Evolutionary conservation across 2,888 invertebrate genomes (phyloP).

Genomic region (Clanis bilineata): DNA sequence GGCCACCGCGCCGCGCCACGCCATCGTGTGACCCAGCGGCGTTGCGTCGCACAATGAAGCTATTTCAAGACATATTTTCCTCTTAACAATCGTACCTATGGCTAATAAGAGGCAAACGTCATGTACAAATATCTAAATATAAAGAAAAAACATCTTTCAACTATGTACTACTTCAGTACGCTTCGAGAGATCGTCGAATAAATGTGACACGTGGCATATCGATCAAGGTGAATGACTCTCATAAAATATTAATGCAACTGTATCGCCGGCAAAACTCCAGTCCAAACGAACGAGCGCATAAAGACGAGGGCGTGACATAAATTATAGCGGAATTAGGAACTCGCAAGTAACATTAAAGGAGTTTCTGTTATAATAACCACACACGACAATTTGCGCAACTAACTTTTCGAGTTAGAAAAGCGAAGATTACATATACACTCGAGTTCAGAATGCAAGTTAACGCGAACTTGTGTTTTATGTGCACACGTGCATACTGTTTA

Average conservation of each 20-base stretch:
- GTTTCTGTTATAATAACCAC: slow-evolving; percentile 57
- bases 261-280: slow-evolving; percentile 41
- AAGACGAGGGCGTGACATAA: slow-evolving; percentile 45
- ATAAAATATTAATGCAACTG: slow-evolving; percentile 43
- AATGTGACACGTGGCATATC: slow-evolving; percentile 50
- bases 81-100: slow-evolving; percentile 51
- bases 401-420: slow-evolving; percentile 35
- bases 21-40: slow-evolving; percentile 45
- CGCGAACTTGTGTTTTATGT: slow-evolving; percentile 53
- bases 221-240: slow-evolving; percentile 59
- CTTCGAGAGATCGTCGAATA: slow-evolving; percentile 14
- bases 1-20: too few species aligned
- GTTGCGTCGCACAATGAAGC: slow-evolving; percentile 61
- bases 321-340: slow-evolving; percentile 54
- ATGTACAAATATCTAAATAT: slow-evolving; percentile 44
- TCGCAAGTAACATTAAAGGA: slow-evolving; percentile 53
- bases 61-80: slow-evolving; percentile 74
- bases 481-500: slow-evolving; percentile 43
- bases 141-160: slow-evolving; percentile 42
- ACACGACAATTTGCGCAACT: slow-evolving; percentile 47
- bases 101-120: slow-evolving; percentile 27
- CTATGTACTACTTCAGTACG: slow-evolving; percentile 20
- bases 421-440: slow-evolving; percentile 54
- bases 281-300: slow-evolving; percentile 40
- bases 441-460: slow-evolving; percentile 47